phyloP scores from a whole-genome alignment of 2,797 vertebrate genomes.

The Corythornis leucogaster region DNA sequence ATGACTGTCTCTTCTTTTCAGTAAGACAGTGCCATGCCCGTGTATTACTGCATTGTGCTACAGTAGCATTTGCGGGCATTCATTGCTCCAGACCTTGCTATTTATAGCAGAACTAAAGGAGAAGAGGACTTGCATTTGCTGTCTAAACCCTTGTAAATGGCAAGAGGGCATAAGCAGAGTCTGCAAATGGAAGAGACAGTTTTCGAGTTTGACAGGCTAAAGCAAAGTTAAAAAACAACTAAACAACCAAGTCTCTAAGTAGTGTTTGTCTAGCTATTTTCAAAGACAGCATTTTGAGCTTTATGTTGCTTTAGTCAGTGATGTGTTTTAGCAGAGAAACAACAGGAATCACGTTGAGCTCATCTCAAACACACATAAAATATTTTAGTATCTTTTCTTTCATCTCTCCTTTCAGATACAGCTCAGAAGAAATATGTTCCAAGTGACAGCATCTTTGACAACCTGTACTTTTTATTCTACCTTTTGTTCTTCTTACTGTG shows the following conservation, averaged over 20 bases:
- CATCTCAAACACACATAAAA: conserved; percentile 73
- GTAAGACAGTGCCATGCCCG: background rate
- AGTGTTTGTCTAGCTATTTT: conserved; percentile 68
- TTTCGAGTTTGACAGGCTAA: conserved; percentile 67
- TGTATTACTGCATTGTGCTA: background rate
- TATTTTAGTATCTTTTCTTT: conserved; percentile 68
- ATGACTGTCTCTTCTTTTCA: background rate
- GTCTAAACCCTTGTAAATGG: conserved; percentile 3
- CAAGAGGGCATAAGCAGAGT: background rate
- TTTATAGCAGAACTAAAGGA: background rate
- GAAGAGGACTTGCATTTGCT: background rate
- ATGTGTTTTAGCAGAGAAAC: conserved; percentile 72
- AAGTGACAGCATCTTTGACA: conserved; percentile 72
- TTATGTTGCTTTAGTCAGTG: conserved; percentile 72
- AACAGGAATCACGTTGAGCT: conserved; percentile 64
- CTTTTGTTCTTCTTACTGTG: conserved; percentile 66
- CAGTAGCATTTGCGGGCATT: background rate
- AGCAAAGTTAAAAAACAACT: conserved; percentile 48
- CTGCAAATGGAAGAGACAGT: conserved; percentile 17
- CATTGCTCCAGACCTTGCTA: background rate
- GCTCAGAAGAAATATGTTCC: conserved; percentile 65
- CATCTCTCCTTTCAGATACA: conserved; percentile 67
- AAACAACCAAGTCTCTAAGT: conserved; percentile 38
- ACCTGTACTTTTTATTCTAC: conserved; percentile 66
- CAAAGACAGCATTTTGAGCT: conserved; percentile 68